phyloP scores from a whole-genome alignment of 1,140 invertebrate species.

The Heliothis subflexa region DNA sequence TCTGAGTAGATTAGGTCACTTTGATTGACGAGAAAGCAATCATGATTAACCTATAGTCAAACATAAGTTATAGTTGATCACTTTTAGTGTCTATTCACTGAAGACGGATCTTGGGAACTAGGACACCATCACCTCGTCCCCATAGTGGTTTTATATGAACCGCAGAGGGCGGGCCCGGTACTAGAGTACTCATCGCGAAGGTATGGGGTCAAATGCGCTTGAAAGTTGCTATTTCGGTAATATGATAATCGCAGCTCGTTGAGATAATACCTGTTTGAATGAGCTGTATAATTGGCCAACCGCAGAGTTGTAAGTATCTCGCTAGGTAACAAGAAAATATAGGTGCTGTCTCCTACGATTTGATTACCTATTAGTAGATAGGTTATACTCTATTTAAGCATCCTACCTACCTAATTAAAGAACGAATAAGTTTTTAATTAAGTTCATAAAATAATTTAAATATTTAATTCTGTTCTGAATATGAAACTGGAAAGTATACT shows the following conservation, averaged over 20 bases:
- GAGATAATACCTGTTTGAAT: slow-evolving; percentile 15
- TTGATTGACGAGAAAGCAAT: neutral
- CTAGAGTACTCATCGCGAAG: slow-evolving; percentile 43
- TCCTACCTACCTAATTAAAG: neutral
- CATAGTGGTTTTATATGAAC: slow-evolving; percentile 56
- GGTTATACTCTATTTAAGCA: neutral
- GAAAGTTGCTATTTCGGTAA: slow-evolving; percentile 36
- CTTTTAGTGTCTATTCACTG: slow-evolving; percentile 40
- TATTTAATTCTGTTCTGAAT: neutral
- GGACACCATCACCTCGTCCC: slow-evolving; percentile 48
- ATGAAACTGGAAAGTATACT: slow-evolving; percentile 10
- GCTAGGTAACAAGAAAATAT: neutral
- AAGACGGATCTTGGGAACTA: slow-evolving; percentile 44
- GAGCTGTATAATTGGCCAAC: neutral
- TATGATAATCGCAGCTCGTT: slow-evolving; percentile 11
- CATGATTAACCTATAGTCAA: slow-evolving; percentile 10
- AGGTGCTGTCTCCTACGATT: neutral
- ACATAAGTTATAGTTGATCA: slow-evolving; percentile 20
- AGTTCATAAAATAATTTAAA: too few species aligned
- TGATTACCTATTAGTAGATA: neutral
- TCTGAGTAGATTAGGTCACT: neutral
- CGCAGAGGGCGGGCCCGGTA: slow-evolving; percentile 55
- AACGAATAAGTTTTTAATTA: too few species aligned
- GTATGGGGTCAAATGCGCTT: slow-evolving; percentile 49
- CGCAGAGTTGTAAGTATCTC: neutral